phyloP scores from a whole-genome alignment of 2,797 vertebrate species.

The Pogoniulus pusillus region DNA sequence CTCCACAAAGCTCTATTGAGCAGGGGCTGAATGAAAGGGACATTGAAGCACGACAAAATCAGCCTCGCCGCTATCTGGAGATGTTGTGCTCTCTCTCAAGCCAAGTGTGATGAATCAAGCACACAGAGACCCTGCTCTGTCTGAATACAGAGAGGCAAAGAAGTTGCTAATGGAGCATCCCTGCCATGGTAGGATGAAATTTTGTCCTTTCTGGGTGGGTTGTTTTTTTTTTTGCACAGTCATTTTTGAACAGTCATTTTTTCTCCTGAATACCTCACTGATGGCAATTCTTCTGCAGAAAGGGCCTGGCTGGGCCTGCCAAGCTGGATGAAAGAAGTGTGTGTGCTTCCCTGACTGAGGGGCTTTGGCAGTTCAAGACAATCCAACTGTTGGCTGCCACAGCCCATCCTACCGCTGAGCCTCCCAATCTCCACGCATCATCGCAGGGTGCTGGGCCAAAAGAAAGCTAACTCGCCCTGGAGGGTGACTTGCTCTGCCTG shows the following conservation, averaged over 20 bases:
- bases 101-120: constrained; percentile 65
- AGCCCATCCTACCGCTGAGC: background rate
- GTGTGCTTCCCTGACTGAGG: constrained; percentile 54
- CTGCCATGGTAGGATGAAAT: constrained; percentile 16
- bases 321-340: constrained; percentile 42
- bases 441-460: background rate
- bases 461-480: background rate
- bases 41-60: constrained; percentile 57
- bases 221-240: constrained; percentile 65
- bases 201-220: background rate
- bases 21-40: constrained; percentile 46
- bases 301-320: constrained; percentile 23
- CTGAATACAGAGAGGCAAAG: constrained; percentile 63
- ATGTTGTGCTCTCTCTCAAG: constrained; percentile 63
- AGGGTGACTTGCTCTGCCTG: background rate
- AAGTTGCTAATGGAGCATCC: constrained; percentile 56
- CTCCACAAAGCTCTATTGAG: constrained; percentile 59
- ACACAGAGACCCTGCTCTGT: constrained; percentile 28
- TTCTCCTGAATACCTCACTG: constrained; percentile 51
- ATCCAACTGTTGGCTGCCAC: constrained; percentile 47
- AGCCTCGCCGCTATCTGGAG: constrained; percentile 54
- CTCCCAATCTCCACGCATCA: constrained; percentile 28
- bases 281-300: constrained; percentile 58
- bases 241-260: constrained; percentile 63
- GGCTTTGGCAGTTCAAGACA: constrained; percentile 42